phyloP scores from a whole-genome alignment of 2,888 invertebrate genomes.

The Sarcophaga variegata region DNA sequence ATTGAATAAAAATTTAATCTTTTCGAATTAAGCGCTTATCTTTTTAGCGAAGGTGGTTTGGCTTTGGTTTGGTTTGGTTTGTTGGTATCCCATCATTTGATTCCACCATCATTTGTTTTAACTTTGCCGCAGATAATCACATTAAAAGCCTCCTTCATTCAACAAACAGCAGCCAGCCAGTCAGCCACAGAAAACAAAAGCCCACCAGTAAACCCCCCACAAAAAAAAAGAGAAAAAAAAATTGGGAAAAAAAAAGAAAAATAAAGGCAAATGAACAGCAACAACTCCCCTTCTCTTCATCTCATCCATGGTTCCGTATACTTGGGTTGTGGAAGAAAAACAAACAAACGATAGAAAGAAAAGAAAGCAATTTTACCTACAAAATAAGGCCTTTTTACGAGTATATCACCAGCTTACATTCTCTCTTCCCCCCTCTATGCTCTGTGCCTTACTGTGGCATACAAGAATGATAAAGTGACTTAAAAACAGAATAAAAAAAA shows the following conservation, averaged over 20 bases:
- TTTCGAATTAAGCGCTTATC: slow-evolving; percentile 66
- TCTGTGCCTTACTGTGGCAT: background rate
- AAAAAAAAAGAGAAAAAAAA: slow-evolving; percentile 33
- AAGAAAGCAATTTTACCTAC: slow-evolving; percentile 65
- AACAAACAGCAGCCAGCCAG: slow-evolving; percentile 21
- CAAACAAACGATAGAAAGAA: slow-evolving; percentile 27
- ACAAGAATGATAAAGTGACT: slow-evolving; percentile 59
- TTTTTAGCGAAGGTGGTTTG: slow-evolving; percentile 51
- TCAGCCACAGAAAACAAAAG: slow-evolving; percentile 16
- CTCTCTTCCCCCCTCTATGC: background rate
- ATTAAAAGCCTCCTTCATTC: slow-evolving; percentile 61
- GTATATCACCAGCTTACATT: slow-evolving; percentile 20
- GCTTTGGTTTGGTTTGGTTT: too few relatives aligned
- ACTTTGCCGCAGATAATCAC: slow-evolving; percentile 66
- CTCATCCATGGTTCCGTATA: too few relatives aligned
- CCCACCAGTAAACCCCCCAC: background rate
- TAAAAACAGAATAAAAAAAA: slow-evolving; percentile 26
- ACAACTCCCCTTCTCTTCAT: slow-evolving; percentile 33
- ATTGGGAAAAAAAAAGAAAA: slow-evolving; percentile 22
- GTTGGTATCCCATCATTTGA: too few relatives aligned
- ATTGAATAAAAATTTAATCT: slow-evolving; percentile 68
- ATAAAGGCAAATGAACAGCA: slow-evolving; percentile 55
- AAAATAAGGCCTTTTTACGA: slow-evolving; percentile 39
- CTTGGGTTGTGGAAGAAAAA: background rate
- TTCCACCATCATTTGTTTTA: slow-evolving; percentile 61